Conservation (phyloP, 2,113 vertebrate genomes). For the Psephotus haematonotus region DNA sequence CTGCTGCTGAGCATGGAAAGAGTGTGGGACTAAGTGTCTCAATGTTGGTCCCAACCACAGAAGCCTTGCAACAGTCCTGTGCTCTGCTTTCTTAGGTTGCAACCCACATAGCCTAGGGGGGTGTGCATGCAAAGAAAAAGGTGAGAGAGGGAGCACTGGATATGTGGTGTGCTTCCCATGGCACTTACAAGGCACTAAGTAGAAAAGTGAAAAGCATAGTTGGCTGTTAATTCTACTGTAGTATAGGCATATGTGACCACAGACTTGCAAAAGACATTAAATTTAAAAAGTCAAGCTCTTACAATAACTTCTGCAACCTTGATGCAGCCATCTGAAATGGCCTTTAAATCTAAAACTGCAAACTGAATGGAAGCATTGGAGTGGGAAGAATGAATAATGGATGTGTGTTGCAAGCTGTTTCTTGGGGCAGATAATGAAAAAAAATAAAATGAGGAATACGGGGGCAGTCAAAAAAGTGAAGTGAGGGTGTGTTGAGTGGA, state of each 20-base stretch:
- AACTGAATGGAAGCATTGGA: background rate
- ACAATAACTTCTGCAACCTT: background rate
- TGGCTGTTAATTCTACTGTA: background rate
- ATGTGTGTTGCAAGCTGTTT: background rate
- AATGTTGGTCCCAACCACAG: background rate
- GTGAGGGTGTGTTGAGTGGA: no score
- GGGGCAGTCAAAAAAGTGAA: background rate
- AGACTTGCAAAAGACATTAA: background rate
- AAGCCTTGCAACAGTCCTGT: background rate
- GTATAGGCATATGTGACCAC: background rate
- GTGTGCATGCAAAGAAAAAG: background rate
- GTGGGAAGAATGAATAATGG: background rate
- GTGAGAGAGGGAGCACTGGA: fast-evolving
- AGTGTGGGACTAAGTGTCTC: background rate
- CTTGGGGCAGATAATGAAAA: background rate
- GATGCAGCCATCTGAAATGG: background rate
- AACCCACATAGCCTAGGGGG: fast-evolving
- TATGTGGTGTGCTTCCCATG: background rate
- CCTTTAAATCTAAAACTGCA: background rate
- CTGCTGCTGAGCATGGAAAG: background rate
- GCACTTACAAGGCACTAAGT: background rate
- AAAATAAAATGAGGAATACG: background rate
- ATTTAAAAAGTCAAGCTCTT: background rate
- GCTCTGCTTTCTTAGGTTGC: background rate
- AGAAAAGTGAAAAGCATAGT: background rate